Conservation (phyloP, 2,888 invertebrate species). For the Hypena proboscidalis region DNA sequence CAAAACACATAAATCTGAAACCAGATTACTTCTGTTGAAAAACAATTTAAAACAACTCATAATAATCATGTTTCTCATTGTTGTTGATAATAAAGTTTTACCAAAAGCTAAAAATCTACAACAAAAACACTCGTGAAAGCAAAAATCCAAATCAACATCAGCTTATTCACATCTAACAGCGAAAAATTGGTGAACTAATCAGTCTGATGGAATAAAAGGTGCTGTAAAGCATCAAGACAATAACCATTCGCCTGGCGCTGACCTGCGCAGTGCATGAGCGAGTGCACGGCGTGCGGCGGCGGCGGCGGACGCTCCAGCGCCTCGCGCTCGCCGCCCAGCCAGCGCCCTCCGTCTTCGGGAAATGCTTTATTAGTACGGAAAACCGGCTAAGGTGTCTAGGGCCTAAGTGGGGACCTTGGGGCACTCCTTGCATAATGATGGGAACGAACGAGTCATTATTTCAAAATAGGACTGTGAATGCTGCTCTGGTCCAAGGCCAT, state of each 20-base stretch:
- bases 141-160: background rate
- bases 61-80: background rate
- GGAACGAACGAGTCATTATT: too few species aligned
- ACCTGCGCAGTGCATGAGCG: constrained; percentile 94
- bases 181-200: constrained; percentile 1
- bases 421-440: constrained; percentile 6
- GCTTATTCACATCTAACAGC: too few species aligned
- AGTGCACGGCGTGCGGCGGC: constrained; percentile 86
- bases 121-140: background rate
- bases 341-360: constrained; percentile 75
- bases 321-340: constrained; percentile 77
- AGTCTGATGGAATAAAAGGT: too few species aligned
- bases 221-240: constrained; percentile 4
- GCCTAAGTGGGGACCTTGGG: constrained; percentile 26
- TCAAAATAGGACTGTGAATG: too few species aligned
- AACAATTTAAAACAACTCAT: too few species aligned
- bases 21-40: too few species aligned
- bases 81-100: background rate
- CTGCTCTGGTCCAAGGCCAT: too few species aligned
- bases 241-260: constrained; percentile 54
- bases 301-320: constrained; percentile 89
- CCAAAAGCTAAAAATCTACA: constrained; percentile 11
- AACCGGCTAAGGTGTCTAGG: background rate
- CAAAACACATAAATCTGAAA: too few species aligned
- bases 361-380: background rate